A percentile compares a stretch with the other conserved stretches of the same genome.
These are phyloP conservation scores for Macrotus californicus DNA, from an alignment of 2,113 vertebrate species.

Conservation along the genomic window DNA sequence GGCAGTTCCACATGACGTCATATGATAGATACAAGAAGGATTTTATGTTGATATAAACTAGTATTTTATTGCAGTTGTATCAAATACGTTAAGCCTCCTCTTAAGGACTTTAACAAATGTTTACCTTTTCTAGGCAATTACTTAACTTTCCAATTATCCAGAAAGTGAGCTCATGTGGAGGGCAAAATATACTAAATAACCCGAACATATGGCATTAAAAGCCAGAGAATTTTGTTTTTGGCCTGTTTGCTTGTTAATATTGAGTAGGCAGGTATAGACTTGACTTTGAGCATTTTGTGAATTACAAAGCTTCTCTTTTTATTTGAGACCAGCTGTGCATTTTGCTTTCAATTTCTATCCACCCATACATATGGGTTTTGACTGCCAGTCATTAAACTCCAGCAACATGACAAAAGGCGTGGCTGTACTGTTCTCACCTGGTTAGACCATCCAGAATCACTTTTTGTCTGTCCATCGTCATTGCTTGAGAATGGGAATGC, in stretches of 20 bases:
- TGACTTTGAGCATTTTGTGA: neutral
- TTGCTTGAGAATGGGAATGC: neutral
- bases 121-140: constrained; percentile 81
- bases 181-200: constrained; percentile 64
- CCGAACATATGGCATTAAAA: constrained; percentile 33
- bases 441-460: neutral
- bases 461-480: neutral
- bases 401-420: neutral
- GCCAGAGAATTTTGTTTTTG: neutral
- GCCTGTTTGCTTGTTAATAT: constrained; percentile 14
- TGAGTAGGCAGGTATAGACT: neutral
- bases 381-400: neutral
- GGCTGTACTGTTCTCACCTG: neutral
- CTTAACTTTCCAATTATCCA: constrained; percentile 78
- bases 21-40: constrained; percentile 71
- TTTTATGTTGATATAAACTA: constrained; percentile 72
- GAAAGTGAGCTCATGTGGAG: constrained; percentile 77
- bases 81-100: constrained; percentile 71
- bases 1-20: constrained; percentile 75
- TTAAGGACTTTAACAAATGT: constrained; percentile 74
- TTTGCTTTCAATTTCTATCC: neutral
- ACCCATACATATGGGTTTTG: neutral
- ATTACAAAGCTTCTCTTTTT: neutral
- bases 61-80: constrained; percentile 75
- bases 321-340: neutral